A percentile compares a stretch with the other conserved stretches of the same genome.
Evolutionary conservation across 1,140 invertebrate species (phyloP).

Genomic region (Ditylenchus dipsaci): DNA sequence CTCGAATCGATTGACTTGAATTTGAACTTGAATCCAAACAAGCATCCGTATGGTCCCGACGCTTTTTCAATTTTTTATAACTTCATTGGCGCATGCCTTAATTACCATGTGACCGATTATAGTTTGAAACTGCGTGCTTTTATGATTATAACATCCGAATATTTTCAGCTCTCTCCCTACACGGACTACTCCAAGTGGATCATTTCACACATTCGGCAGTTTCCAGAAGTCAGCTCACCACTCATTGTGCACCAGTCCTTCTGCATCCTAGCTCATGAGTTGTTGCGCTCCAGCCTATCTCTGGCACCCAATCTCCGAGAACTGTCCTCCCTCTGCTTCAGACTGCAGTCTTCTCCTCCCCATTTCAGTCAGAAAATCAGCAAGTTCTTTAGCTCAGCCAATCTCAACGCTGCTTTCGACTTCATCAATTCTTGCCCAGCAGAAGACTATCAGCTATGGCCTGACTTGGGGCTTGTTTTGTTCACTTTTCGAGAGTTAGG

Average conservation of each 20-base stretch:
- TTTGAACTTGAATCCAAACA: no score
- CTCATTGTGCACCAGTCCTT: not conserved
- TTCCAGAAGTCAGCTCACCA: not conserved
- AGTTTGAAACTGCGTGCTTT: not conserved
- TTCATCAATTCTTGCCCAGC: not conserved
- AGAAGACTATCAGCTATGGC: no score
- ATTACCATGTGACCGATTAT: no score
- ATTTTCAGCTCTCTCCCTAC: not conserved
- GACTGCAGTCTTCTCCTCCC: not conserved
- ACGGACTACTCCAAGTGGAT: not conserved
- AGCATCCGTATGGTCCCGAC: no score
- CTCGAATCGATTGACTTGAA: no score
- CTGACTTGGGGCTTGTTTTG: not conserved
- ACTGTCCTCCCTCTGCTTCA: not conserved
- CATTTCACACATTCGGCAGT: not conserved
- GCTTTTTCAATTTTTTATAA: no score
- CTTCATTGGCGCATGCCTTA: no score
- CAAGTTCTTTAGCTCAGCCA: not conserved
- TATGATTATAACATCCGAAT: not conserved
- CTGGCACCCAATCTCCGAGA: not conserved
- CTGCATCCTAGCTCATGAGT: not conserved
- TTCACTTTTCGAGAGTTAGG: not conserved
- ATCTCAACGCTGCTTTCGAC: not conserved
- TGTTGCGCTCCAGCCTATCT: not conserved
- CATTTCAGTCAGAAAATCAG: not conserved